Evolutionary conservation across 2,113 vertebrate species (phyloP).

Genomic region (Antennarius striatus): DNA sequence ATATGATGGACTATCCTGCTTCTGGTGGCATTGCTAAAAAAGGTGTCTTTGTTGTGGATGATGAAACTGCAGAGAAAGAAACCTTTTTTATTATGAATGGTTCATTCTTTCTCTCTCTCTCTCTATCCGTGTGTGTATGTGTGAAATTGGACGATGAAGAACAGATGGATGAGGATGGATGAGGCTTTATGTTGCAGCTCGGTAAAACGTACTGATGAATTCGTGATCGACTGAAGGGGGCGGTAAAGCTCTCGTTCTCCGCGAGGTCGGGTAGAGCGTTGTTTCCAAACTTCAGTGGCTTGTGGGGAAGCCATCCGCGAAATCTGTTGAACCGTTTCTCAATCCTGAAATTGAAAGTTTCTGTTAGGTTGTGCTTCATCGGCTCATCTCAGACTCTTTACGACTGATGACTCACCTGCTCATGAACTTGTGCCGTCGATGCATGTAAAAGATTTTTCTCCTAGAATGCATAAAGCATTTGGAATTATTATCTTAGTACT

Average conservation of each 20-base stretch:
- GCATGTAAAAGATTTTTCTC: constrained; percentile 97
- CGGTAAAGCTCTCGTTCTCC: constrained; percentile 95
- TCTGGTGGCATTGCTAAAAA: constrained; percentile 94
- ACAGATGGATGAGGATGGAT: background rate
- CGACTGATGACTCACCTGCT: constrained; percentile 84
- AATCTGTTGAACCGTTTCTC: constrained; percentile 95
- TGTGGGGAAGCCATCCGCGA: constrained; percentile 92
- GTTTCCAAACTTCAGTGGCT: constrained; percentile 93
- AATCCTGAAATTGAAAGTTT: constrained; percentile 78
- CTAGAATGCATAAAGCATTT: constrained; percentile 76
- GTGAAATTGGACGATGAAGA: background rate
- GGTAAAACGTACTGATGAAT: constrained; percentile 90
- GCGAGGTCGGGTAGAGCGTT: constrained; percentile 92
- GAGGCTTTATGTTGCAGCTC: background rate
- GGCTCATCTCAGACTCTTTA: background rate
- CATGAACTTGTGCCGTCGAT: constrained; percentile 92
- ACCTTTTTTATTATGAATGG: constrained; percentile 10
- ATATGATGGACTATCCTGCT: constrained; percentile 95
- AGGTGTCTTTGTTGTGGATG: constrained; percentile 96
- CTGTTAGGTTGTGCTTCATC: background rate
- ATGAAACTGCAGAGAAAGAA: constrained; percentile 84
- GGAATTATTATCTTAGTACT: too few species aligned
- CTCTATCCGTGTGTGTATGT: too few species aligned
- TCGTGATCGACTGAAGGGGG: constrained; percentile 94
- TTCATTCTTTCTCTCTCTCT: background rate